Conservation (phyloP, 2,888 invertebrate species). For the Nomada ferruginata region DNA sequence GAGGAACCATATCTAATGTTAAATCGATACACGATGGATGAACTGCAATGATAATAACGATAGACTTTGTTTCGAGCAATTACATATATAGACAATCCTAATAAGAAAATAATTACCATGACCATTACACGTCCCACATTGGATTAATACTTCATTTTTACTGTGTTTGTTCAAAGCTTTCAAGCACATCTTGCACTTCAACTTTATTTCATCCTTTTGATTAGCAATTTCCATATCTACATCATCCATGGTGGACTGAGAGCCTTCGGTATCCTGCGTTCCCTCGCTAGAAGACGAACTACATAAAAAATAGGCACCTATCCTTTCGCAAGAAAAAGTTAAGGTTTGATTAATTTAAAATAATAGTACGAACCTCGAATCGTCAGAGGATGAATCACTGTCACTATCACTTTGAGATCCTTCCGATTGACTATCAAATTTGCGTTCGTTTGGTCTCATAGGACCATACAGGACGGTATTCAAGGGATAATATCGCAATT, state of each 20-base stretch:
- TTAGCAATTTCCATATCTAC: slow-evolving; percentile 81
- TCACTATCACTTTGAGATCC: slow-evolving; percentile 85
- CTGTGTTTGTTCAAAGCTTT: slow-evolving; percentile 84
- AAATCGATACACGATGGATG: slow-evolving; percentile 96
- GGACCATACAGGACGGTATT: slow-evolving; percentile 93
- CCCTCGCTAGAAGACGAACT: slow-evolving; percentile 84
- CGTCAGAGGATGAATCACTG: slow-evolving; percentile 84
- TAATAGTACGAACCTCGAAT: slow-evolving; percentile 83
- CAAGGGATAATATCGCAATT: slow-evolving; percentile 96
- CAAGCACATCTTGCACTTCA: slow-evolving; percentile 85
- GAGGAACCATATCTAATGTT: slow-evolving; percentile 91
- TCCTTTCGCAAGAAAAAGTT: slow-evolving; percentile 9
- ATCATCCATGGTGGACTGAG: slow-evolving; percentile 83
- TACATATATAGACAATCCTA: slow-evolving; percentile 62
- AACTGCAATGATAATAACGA: slow-evolving; percentile 84
- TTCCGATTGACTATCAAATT: slow-evolving; percentile 85
- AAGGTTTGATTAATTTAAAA: slow-evolving; percentile 13
- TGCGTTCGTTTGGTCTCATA: slow-evolving; percentile 84
- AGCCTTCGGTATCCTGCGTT: slow-evolving; percentile 83
- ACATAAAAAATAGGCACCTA: slow-evolving; percentile 56
- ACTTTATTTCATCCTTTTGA: slow-evolving; percentile 79
- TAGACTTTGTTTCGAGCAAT: not conserved
- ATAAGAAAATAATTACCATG: slow-evolving; percentile 85
- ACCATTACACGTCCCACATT: slow-evolving; percentile 87
- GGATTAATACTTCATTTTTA: slow-evolving; percentile 86